Evolutionary conservation across 2,113 vertebrate genomes (phyloP), one percentile per base, ranked within the genome.

Genomic region (Galeopterus variegatus): DNA sequence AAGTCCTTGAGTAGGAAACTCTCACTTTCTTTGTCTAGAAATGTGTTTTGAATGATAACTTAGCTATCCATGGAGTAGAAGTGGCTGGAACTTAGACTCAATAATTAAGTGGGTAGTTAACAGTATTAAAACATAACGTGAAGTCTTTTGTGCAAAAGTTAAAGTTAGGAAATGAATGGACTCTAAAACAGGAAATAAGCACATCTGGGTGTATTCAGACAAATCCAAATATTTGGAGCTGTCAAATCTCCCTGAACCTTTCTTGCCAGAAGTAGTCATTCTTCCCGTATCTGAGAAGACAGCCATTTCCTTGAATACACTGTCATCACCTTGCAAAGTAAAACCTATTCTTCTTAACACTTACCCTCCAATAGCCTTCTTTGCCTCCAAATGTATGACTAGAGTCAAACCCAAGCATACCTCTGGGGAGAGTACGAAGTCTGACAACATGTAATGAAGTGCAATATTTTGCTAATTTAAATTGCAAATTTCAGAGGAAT

Each of bases 381-480:
- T 21, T 54, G 15, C 5, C 24, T 94, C 48, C 36, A 76, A 13
- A 64, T 6, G 41, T n/a, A 26, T 28, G 72, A n/a, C 13, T 26
- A 82, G 12, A 76, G 81, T 85, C n/a, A 89, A 69, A 93, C 65
- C 8, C 56, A 48, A 81, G 24, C 15, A 76, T 31, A 1, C 1
- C n/a, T 13, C 28, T 80, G 45, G 15, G 50, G 5, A 84, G 93
- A 52, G 14, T 45, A 77, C 26, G 50, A 88, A 36, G 31, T 54
- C 19, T 93, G 56, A 41, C 6, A 21, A 67, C 56, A 77, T 5
- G 18, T 45, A 80, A 65, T n/a, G 23, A 88, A 52, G 26, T 70
- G 7, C 83, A 60, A 76, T 19, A 62, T 54, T 96, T 95, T 76
- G 6, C 28, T 97, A 60, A 91, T 69, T 60, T 85, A 15, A 72